Base-by-base conservation (phyloP, 2,888 invertebrate species). In the Cephus pygmeus region DNA sequence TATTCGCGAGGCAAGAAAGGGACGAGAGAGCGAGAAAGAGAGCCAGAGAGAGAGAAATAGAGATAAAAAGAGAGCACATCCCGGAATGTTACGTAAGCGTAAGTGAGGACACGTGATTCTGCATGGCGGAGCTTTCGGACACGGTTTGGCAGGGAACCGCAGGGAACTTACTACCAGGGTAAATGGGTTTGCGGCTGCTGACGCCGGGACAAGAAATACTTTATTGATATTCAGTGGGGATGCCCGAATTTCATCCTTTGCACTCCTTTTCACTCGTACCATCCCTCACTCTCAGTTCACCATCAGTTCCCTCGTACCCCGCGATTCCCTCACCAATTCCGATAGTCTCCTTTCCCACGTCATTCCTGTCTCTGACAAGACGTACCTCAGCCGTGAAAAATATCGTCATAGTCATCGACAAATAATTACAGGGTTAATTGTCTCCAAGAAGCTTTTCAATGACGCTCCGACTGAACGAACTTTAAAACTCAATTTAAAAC, bases 401-500 rank as follows among this genome's bases (percentile, higher is more conserved):
- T 23, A 56, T 56, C 23, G 23, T 56, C 23, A 56, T 23, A 15
- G 9, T 56, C 56, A 56, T 56, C 23, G 23, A 23, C 23, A 23
- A 56, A 56, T 23, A 56, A 40, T 15, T 15, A 40, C 40, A 40
- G 40, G 15, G 15, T 40, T 15, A 40, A 56, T 23, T 56, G 56
- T 56, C 23, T 56, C 23, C 23, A 23, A 56, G 56, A 56, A 23
- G 23, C 56, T 56, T 56, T 56, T 56, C 56, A 23, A 56, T 2
- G 56, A 15, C 56, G 56, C 23, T 9, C 56, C 23, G 56, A 23
- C 9, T 56, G 4, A 56, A 56, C 6, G 9, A 86, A 85, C 82
- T 86, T 87, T 85, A 83, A 84, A 86, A 86, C 85, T 86, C 84
- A 85, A 86, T 86, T 85, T 86, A 85, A 86, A 86, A 85, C 85